A percentile compares a stretch with the other conserved stretches of the same genome.
Evolutionary conservation across 2,888 invertebrate genomes (phyloP).

Genomic region (Celastrina argiolus): DNA sequence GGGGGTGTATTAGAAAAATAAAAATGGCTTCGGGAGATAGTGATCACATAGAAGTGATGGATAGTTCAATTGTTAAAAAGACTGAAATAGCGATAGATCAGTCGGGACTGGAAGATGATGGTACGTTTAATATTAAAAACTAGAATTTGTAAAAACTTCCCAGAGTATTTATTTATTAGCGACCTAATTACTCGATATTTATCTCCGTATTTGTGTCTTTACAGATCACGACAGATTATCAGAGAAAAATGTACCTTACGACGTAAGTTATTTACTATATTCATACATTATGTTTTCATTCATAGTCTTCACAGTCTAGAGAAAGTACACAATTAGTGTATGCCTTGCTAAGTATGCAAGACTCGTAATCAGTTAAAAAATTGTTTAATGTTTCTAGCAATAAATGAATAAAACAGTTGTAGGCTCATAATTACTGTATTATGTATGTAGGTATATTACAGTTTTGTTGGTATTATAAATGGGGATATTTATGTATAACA

Average conservation of each 20-base stretch:
- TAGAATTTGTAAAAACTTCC: not conserved
- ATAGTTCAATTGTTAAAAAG: constrained; percentile 80
- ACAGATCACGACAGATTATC: constrained; percentile 79
- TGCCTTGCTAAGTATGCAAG: constrained; percentile 23
- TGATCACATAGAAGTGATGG: constrained; percentile 87
- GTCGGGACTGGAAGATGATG: constrained; percentile 79
- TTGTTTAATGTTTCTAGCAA: not conserved
- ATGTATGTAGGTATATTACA: not conserved
- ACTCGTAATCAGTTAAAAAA: constrained; percentile 24
- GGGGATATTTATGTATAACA: no score
- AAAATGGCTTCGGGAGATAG: constrained; percentile 91
- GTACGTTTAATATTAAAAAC: constrained; percentile 51
- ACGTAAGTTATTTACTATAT: constrained; percentile 72
- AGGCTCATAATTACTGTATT: not conserved
- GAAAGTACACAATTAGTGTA: constrained; percentile 36
- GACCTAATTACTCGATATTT: constrained; percentile 45
- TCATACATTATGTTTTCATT: constrained; percentile 37
- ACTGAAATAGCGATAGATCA: constrained; percentile 78
- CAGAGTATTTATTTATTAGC: constrained; percentile 19
- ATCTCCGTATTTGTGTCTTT: constrained; percentile 55
- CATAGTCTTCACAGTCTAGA: constrained; percentile 31
- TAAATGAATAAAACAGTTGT: not conserved
- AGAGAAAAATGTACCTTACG: constrained; percentile 79
- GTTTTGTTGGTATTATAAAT: no score
- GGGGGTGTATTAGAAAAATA: constrained; percentile 68